Conservation (phyloP, 2,113 vertebrate species). For the Myodes glareolus region DNA sequence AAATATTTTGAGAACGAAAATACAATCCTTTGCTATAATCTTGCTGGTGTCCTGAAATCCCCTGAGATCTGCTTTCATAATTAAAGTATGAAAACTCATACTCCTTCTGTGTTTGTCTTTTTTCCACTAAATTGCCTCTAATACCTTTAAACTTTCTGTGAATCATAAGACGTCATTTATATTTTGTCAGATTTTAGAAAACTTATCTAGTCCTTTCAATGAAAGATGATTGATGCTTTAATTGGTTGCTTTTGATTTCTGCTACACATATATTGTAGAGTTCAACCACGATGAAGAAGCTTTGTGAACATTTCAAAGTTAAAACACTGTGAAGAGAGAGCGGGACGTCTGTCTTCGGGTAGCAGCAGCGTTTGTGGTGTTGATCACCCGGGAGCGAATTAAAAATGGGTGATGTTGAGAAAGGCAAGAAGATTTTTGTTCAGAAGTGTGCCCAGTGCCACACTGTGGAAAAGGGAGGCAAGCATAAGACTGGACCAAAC, state of each 20-base stretch:
- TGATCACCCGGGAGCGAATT: too few relatives aligned
- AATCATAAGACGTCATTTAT: neutral
- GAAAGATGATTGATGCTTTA: neutral
- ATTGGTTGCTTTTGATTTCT: neutral
- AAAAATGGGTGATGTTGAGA: too few relatives aligned
- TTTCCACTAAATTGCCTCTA: neutral
- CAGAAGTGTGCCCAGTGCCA: too few relatives aligned
- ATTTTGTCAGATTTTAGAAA: neutral
- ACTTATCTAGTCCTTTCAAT: neutral
- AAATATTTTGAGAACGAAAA: neutral
- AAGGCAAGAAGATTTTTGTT: too few relatives aligned
- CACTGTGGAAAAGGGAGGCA: too few relatives aligned
- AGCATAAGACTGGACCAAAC: too few relatives aligned
- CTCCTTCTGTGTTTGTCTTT: neutral
- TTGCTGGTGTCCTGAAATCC: neutral
- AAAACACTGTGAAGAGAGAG: neutral
- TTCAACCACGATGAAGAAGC: neutral
- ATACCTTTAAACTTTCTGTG: neutral
- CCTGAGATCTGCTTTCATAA: neutral
- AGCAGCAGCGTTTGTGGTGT: too few relatives aligned
- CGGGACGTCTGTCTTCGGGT: too few relatives aligned
- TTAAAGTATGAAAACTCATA: too few relatives aligned
- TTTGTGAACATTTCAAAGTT: neutral
- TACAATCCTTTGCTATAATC: neutral
- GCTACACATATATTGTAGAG: accelerated